Evolutionary conservation across 2,888 invertebrate species (phyloP).

Genomic region (Fragum sueziense): DNA sequence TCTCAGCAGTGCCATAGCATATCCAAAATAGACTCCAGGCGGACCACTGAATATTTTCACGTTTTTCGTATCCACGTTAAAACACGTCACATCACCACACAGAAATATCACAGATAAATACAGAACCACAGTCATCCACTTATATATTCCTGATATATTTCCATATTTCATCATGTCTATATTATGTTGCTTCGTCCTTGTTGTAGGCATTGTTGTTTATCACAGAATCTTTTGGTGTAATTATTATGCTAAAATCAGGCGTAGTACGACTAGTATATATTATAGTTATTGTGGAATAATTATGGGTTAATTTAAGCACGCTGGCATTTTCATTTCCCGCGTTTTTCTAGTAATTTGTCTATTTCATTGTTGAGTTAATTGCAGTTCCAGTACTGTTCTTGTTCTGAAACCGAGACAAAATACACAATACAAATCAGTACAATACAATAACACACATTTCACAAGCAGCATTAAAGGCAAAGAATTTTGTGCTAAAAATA

Average conservation of each 20-base stretch:
- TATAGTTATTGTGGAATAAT: slow-evolving; percentile 19
- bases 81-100: slow-evolving; percentile 33
- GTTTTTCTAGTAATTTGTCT: neutral
- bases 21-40: slow-evolving; percentile 71
- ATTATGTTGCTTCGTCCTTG: neutral
- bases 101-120: slow-evolving; percentile 1
- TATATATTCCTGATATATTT: neutral
- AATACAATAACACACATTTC: neutral
- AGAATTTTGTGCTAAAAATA: too few relatives aligned
- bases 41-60: slow-evolving; percentile 69
- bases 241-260: neutral
- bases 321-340: slow-evolving; percentile 9
- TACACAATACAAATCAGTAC: neutral
- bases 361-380: neutral
- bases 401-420: neutral
- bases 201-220: neutral
- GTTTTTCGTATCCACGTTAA: slow-evolving; percentile 68
- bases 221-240: neutral
- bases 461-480: neutral
- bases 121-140: neutral
- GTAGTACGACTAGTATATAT: neutral
- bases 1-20: slow-evolving; percentile 68
- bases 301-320: neutral
- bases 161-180: slow-evolving; percentile 27
- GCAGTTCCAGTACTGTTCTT: neutral